Conservation (phyloP, 2,113 vertebrate species). For the Hippolais icterina region DNA sequence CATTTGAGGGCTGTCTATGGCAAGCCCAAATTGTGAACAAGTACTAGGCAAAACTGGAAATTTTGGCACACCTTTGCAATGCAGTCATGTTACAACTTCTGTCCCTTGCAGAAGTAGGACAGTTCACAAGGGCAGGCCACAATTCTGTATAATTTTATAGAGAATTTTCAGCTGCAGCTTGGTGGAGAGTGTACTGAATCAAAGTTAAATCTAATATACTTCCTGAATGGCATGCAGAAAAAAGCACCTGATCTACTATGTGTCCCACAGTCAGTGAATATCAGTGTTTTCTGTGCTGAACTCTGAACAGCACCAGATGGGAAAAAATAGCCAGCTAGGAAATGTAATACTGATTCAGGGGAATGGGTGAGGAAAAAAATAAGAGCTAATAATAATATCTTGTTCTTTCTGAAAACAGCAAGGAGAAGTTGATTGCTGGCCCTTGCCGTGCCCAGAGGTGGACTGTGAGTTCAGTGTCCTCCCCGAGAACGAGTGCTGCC, state of each 20-base stretch:
- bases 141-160: background rate
- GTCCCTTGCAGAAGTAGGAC: background rate
- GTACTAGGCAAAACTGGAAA: background rate
- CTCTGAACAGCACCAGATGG: background rate
- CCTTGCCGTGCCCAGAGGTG: conserved; percentile 86
- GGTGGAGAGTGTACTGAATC: background rate
- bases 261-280: background rate
- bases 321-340: background rate
- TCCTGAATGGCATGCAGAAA: background rate
- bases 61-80: background rate
- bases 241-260: background rate
- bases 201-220: background rate
- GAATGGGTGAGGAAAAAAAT: background rate
- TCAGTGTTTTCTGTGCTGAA: background rate
- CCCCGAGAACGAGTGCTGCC: conserved; percentile 92
- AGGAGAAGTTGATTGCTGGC: conserved; percentile 98
- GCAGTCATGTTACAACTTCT: background rate
- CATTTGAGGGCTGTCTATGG: background rate
- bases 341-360: background rate
- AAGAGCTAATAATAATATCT: background rate
- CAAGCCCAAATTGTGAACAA: background rate
- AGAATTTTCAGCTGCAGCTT: background rate
- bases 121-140: background rate
- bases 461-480: conserved; percentile 93
- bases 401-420: conserved; percentile 72